These are phyloP conservation scores for Chroicocephalus ridibundus DNA, from an alignment of 2,113 vertebrate genomes.

Conservation along the genomic window DNA sequence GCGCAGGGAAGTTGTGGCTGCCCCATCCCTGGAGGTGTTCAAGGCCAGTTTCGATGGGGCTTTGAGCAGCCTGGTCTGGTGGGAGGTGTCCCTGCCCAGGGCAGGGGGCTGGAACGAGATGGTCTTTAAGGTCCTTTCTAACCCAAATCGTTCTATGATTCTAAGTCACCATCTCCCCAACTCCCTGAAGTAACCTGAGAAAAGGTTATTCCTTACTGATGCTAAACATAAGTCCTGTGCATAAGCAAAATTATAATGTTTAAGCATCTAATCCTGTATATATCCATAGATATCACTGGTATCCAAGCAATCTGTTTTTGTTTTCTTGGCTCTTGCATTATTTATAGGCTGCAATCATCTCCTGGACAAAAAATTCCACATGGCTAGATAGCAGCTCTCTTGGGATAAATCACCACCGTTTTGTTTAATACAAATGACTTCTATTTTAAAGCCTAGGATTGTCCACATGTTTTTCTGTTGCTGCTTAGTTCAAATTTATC, in stretches of 20 bases:
- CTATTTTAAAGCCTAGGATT: constrained; percentile 25
- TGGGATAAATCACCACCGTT: neutral
- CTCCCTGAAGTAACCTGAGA: neutral
- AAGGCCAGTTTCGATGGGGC: too few relatives aligned
- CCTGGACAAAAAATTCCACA: neutral
- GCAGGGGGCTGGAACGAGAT: too few relatives aligned
- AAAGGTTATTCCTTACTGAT: neutral
- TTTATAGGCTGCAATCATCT: neutral
- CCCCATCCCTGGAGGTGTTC: too few relatives aligned
- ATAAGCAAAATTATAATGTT: neutral
- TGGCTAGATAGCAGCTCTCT: neutral
- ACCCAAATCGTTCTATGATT: too few relatives aligned
- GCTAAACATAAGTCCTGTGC: neutral
- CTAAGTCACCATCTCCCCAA: neutral
- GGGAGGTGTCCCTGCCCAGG: too few relatives aligned
- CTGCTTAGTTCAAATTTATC: constrained; percentile 59
- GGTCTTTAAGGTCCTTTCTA: too few relatives aligned
- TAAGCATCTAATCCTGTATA: constrained; percentile 26
- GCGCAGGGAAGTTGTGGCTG: too few relatives aligned
- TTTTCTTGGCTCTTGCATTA: constrained; percentile 11
- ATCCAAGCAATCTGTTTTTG: neutral
- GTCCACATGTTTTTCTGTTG: constrained; percentile 9
- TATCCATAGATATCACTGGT: neutral
- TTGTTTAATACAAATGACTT: neutral
- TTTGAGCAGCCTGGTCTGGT: too few relatives aligned